Evolutionary conservation across 2,113 vertebrate genomes (phyloP).

Genomic region (Pelusios castaneus): DNA sequence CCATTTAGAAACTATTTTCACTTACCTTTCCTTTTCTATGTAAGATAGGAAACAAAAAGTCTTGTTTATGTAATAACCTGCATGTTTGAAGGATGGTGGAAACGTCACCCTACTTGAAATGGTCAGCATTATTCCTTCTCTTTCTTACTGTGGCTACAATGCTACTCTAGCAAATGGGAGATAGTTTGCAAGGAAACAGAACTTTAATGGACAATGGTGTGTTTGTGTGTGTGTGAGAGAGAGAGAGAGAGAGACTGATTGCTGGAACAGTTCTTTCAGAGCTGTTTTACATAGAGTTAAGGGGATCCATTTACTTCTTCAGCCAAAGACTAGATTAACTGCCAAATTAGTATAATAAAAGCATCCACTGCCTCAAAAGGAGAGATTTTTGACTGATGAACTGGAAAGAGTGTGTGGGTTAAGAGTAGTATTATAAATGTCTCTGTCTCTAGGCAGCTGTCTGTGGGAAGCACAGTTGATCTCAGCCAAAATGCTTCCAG

Average conservation of each 20-base stretch:
- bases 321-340: conserved; percentile 37
- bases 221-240: neutral
- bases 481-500: neutral
- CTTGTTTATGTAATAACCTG: neutral
- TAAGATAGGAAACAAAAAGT: neutral
- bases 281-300: neutral
- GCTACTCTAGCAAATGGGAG: neutral
- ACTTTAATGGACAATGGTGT: neutral
- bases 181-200: neutral
- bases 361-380: conserved; percentile 45
- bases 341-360: conserved; percentile 41
- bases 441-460: conserved; percentile 40
- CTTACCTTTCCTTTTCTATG: too few species aligned
- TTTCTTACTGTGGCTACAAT: neutral
- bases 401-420: conserved; percentile 44
- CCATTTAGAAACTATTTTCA: neutral
- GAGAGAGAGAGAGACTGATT: neutral
- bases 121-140: neutral
- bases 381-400: neutral
- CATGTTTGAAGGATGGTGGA: neutral
- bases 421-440: neutral
- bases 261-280: neutral
- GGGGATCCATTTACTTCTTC: conserved; percentile 20
- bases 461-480: conserved; percentile 28
- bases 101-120: neutral